Percentiles rank a stretch among this genome's conserved stretches.
phyloP scores from a whole-genome alignment of 2,888 invertebrate species.

The Hylaea fasciaria region DNA sequence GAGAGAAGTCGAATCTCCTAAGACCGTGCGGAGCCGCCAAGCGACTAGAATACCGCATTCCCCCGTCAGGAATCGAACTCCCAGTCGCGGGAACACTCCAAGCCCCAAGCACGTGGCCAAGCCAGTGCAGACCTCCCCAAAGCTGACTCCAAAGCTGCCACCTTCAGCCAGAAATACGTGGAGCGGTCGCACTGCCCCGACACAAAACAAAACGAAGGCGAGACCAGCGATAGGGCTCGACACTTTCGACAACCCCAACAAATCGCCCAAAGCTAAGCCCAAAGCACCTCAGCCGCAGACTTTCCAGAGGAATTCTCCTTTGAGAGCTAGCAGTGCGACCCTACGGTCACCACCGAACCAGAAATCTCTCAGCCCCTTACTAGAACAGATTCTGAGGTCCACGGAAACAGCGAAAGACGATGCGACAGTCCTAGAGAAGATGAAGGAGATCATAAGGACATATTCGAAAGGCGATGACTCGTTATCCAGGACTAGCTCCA shows the following conservation, averaged over 20 bases:
- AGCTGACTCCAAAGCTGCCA: constrained; percentile 72
- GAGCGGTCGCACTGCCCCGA: constrained; percentile 87
- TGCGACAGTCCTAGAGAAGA: constrained; percentile 88
- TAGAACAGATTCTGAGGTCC: constrained; percentile 89
- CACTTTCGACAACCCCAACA: constrained; percentile 82
- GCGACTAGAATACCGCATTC: constrained; percentile 79
- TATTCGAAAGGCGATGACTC: constrained; percentile 79
- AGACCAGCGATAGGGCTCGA: constrained; percentile 74
- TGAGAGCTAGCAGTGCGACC: constrained; percentile 78
- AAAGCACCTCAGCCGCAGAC: constrained; percentile 68
- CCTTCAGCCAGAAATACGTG: constrained; percentile 88
- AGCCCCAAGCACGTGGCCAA: constrained; percentile 72
- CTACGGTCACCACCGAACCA: constrained; percentile 85
- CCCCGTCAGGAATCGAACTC: constrained; percentile 69
- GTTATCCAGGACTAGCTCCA: constrained; percentile 79
- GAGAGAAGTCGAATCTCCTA: constrained; percentile 67
- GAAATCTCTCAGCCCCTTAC: constrained; percentile 86
- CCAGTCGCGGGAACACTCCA: constrained; percentile 75
- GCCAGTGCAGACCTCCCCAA: constrained; percentile 74
- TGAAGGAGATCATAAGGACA: constrained; percentile 86
- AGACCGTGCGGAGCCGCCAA: constrained; percentile 73
- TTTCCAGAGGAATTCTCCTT: constrained; percentile 82
- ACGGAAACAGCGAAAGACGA: constrained; percentile 90
- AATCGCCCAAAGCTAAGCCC: constrained; percentile 85
- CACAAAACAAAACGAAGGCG: constrained; percentile 68